Base-by-base conservation (phyloP, 2,113 vertebrate genomes). In the Mellivora capensis region DNA sequence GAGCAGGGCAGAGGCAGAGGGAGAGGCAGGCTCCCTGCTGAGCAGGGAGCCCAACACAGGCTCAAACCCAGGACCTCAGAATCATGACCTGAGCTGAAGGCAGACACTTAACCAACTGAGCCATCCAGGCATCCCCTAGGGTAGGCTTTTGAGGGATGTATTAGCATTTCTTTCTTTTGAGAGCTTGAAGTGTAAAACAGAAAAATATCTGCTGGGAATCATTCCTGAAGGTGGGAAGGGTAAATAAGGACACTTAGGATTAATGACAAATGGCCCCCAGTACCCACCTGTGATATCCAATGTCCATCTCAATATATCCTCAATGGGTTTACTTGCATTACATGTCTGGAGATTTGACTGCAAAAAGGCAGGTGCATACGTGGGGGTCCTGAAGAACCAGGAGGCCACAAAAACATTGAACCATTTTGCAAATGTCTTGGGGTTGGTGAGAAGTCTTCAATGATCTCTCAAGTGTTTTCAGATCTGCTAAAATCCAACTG, bases 381-480 rank as follows among this genome's bases (percentile, higher is more conserved):
- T 49, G 31, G 11, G 25, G 31, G 9, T 37, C 39, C 44, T 23
- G 4, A n/a, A 90, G 77, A 87, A 12, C 10, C 31, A 67, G 62
- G 17, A 90, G 81, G 44, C 67, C 84, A 90, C 37, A 37, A 91
- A 96, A 95, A 96, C 23, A 7, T 82, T 79, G 80, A 80, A 61
- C 17, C 21, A 14, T 87, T 82, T 93, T 88, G 42, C 57, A 93
- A 52, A 85, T 82, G 29, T 87, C 76, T 94, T 85, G 90, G 88
- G 80, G 74, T 62, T 54, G 42, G n/a, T 57, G 44, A 37, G 31
- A 94, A 87, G 6, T 31, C 69, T 93, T 94, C 29, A 71, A 49
- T 44, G 49, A 12, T 76, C 77, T 97, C 81, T 69, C 89, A 37
- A 61, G 42, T 59, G 27, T 93, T 76, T 91, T 96, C 47, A 64